These are phyloP conservation scores for Onthophagus taurus DNA, from an alignment of 1,140 invertebrate genomes.

Conservation along the genomic window DNA sequence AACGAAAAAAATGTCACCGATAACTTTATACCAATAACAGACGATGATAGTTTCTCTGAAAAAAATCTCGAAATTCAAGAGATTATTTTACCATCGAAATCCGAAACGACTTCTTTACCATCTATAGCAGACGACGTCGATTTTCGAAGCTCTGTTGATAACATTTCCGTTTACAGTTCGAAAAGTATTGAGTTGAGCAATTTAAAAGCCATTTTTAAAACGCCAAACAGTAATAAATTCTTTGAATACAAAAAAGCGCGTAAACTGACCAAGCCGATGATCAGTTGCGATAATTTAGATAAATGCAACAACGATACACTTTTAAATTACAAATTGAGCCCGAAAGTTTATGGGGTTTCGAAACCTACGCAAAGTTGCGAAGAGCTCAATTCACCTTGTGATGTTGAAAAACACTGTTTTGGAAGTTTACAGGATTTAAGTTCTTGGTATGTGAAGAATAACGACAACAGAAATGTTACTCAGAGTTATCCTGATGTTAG, in stretches of 20 bases:
- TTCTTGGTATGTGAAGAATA: slow-evolving; percentile 18
- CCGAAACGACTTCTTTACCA: slow-evolving; percentile 21
- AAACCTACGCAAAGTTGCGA: slow-evolving; percentile 48
- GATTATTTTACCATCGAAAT: slow-evolving; percentile 15
- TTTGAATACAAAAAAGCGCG: slow-evolving; percentile 24
- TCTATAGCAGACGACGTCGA: slow-evolving; percentile 19
- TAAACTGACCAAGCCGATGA: slow-evolving; percentile 25
- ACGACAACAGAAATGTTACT: slow-evolving; percentile 20
- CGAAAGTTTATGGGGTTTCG: slow-evolving; percentile 45
- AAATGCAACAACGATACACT: slow-evolving; percentile 20
- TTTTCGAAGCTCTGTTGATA: slow-evolving; percentile 39
- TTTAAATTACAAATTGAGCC: slow-evolving; percentile 43
- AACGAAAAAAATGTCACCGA: neutral
- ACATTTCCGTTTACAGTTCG: slow-evolving; percentile 44
- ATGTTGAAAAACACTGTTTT: slow-evolving; percentile 30
- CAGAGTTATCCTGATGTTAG: slow-evolving; percentile 35
- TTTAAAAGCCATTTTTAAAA: slow-evolving; percentile 29
- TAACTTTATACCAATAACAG: no score
- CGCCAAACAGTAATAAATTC: slow-evolving; percentile 24
- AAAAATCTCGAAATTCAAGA: slow-evolving; percentile 32
- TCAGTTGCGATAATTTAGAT: slow-evolving; percentile 29
- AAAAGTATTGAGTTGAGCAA: slow-evolving; percentile 40
- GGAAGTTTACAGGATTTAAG: slow-evolving; percentile 35
- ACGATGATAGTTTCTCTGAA: slow-evolving; percentile 25
- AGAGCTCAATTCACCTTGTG: slow-evolving; percentile 40